Percentiles rank a stretch among this genome's conserved stretches.
These are phyloP conservation scores for Eurois occulta DNA, from an alignment of 2,888 invertebrate species.

Conservation along the genomic window DNA sequence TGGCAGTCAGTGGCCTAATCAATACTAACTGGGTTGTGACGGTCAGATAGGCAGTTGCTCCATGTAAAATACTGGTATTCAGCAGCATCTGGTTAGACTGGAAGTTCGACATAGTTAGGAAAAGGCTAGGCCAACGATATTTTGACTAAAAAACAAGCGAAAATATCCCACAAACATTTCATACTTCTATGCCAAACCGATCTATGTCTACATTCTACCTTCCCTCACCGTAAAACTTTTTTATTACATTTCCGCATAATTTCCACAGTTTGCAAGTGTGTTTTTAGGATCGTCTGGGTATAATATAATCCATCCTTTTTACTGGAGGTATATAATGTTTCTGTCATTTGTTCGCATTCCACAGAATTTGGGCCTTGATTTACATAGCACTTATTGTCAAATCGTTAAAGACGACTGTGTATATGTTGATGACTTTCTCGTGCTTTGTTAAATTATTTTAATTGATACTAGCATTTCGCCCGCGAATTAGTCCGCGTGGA, in stretches of 20 bases:
- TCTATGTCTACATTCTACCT: not conserved
- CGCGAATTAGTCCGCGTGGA: not conserved
- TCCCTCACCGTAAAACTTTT: conserved; percentile 45
- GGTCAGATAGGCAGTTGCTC: not conserved
- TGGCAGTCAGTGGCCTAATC: not conserved
- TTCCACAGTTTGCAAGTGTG: conserved; percentile 47
- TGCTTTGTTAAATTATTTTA: not conserved
- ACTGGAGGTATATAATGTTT: conserved; percentile 21
- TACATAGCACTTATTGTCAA: conserved; percentile 23
- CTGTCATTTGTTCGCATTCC: conserved; percentile 36
- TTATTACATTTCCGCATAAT: conserved; percentile 63
- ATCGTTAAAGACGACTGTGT: not conserved
- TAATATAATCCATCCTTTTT: conserved; percentile 50
- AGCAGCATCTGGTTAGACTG: not conserved
- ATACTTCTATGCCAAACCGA: conserved; percentile 14
- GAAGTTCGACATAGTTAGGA: not conserved
- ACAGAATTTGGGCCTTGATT: conserved; percentile 27
- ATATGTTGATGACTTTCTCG: not conserved
- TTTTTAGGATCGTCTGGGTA: conserved; percentile 50
- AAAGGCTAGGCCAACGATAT: not conserved
- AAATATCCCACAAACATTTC: not conserved
- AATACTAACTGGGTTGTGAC: not conserved
- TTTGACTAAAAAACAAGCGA: not conserved
- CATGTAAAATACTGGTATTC: not conserved
- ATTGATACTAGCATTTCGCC: not conserved